Conservation (phyloP, 2,888 invertebrate species). For the Eupithecia inturbata region DNA sequence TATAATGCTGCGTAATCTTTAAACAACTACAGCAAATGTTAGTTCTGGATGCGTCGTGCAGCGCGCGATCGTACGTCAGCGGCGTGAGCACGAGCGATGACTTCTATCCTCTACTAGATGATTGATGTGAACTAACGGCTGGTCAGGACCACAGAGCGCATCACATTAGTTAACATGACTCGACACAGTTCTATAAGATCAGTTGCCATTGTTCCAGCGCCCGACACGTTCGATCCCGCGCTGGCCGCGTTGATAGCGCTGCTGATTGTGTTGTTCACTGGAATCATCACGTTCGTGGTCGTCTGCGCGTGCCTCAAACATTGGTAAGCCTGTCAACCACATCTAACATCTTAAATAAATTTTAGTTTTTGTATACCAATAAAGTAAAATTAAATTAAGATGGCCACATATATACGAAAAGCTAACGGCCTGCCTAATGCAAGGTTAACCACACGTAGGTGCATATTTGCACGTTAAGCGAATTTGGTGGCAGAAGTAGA, state of each 20-base stretch:
- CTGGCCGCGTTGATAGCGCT: conserved; percentile 93
- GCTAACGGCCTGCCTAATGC: background rate
- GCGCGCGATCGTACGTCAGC: too few relatives aligned
- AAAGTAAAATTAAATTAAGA: background rate
- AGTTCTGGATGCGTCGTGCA: too few relatives aligned
- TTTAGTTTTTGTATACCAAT: background rate
- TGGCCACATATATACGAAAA: too few relatives aligned
- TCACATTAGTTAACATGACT: too few relatives aligned
- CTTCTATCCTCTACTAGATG: too few relatives aligned
- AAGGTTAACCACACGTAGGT: background rate
- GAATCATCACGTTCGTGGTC: conserved; percentile 93
- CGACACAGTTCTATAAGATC: background rate
- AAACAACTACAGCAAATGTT: too few relatives aligned
- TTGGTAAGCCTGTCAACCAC: conserved; percentile 82
- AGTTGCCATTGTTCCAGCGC: conserved; percentile 52
- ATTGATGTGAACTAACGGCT: too few relatives aligned
- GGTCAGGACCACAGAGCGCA: too few relatives aligned
- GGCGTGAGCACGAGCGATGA: too few relatives aligned
- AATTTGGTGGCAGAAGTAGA: background rate
- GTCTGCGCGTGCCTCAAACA: conserved; percentile 95
- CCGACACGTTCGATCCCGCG: conserved; percentile 93
- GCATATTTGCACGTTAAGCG: background rate
- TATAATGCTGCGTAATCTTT: too few relatives aligned
- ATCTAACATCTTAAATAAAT: too few relatives aligned
- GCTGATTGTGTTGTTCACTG: conserved; percentile 92